Base-by-base conservation (phyloP, 2,888 invertebrate species). In the Sclerodermus sp. region DNA sequence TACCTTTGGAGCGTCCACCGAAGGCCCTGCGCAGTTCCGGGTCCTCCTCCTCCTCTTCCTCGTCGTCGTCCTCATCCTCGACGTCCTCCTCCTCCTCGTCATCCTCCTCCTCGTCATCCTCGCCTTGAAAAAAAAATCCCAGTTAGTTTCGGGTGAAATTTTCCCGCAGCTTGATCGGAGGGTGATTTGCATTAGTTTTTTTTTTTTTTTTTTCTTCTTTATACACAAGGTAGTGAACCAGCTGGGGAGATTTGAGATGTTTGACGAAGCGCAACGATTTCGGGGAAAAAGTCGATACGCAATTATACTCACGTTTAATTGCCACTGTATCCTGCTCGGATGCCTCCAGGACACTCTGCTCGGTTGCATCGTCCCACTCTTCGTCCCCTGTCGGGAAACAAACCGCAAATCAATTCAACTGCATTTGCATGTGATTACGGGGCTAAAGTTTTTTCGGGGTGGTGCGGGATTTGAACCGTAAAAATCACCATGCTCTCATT, bases 301-400 rank as follows among this genome's bases (percentile, higher is more conserved):
- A 55, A 56, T 49, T 50, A 60, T 49, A 67, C 62, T 62, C 56
- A 73, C 73, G 69, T 58, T 71, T 71, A 58, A 67, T 64, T 51
- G 63, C 61, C 45, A 64, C 63, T 44, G 62, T 64, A 53, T 71
- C 68, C 54, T 66, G 70, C 51, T 72, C 71, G 47, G 62, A 62
- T 62, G 57, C 64, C 51, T 71, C 73, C 54, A 65, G 57, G 47
- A 65, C 63, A 59, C 66, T 68, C 55, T 66, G 67, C 55, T 71
- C 74, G 55, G 61, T 62, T 4, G 53, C 66, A 44, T 72, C 74
- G 47, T 72, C 72, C 74, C 74, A 74, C 64, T 74, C 74, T 64
- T 74, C 74, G 66, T 71, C 74, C 62, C 74, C 74, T 74, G 58
- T 17, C 59, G 65, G 55, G 60, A 58, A 61, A 55, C 52, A 55